These are phyloP conservation scores for Melanocharis versteri DNA, from an alignment of 2,113 vertebrate genomes.

Conservation along the genomic window DNA sequence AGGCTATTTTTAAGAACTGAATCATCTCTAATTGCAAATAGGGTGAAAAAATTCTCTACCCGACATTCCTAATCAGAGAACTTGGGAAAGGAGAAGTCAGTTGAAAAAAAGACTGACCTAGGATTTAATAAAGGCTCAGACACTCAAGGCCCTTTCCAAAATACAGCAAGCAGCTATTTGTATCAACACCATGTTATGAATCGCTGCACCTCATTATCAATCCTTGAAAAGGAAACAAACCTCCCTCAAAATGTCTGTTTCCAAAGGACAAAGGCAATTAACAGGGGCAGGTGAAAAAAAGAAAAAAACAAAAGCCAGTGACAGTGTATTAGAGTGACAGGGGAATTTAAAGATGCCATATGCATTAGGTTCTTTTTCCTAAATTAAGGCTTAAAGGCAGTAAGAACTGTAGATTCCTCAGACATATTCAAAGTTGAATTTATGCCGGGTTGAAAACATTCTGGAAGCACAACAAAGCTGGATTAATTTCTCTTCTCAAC, in stretches of 20 bases:
- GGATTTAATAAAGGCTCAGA: neutral
- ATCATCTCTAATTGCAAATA: neutral
- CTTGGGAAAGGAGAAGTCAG: neutral
- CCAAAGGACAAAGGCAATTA: constrained; percentile 29
- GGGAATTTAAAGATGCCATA: neutral
- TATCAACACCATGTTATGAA: neutral
- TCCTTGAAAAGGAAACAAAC: neutral
- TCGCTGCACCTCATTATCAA: neutral
- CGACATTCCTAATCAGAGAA: neutral
- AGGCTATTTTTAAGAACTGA: neutral
- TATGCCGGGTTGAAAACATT: neutral
- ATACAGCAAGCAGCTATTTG: neutral
- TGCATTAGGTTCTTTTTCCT: neutral
- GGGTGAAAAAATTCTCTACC: neutral
- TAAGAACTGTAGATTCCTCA: neutral
- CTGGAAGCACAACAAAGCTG: neutral
- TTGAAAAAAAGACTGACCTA: neutral
- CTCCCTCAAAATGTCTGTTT: neutral
- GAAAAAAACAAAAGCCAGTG: neutral
- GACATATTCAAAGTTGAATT: neutral
- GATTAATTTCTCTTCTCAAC: neutral
- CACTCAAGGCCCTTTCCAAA: neutral
- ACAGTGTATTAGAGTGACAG: neutral
- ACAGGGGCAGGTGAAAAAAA: neutral
- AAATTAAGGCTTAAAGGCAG: neutral